Conservation (phyloP, 2,888 invertebrate species). For the Oconnorella tubifera region DNA sequence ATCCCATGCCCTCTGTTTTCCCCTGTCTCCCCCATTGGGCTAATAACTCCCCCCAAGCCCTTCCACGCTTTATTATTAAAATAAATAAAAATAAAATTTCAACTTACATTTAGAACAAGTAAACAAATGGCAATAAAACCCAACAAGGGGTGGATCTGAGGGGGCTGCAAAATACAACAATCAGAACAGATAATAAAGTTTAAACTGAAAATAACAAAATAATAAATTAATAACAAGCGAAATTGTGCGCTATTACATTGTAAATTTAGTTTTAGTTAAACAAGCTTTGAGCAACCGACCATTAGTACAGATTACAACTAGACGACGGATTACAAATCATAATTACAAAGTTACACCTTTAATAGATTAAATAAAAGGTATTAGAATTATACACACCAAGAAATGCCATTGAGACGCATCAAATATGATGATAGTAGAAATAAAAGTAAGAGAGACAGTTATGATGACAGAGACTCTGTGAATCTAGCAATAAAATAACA, state of each 20-base stretch:
- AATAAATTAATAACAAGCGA: neutral
- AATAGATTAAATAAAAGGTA: too few species aligned
- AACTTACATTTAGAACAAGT: slow-evolving; percentile 5
- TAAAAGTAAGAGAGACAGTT: neutral
- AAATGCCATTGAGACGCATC: slow-evolving; percentile 7
- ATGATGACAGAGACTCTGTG: neutral
- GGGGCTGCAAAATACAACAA: neutral
- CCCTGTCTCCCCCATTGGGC: too few species aligned
- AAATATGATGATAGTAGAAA: neutral
- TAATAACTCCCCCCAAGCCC: too few species aligned
- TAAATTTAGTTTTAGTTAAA: neutral
- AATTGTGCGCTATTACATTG: neutral
- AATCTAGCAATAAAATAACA: slow-evolving; percentile 1
- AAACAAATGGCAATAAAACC: neutral
- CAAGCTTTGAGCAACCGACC: neutral
- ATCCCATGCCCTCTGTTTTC: too few species aligned
- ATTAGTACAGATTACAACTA: neutral
- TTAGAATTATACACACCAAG: neutral
- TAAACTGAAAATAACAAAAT: neutral
- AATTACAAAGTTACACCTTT: neutral
- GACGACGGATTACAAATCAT: neutral
- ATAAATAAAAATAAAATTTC: neutral
- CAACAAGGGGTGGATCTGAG: neutral
- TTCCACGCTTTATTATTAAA: too few species aligned
- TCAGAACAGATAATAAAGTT: neutral